Base-by-base conservation (phyloP, 1,140 invertebrate species). In the Danaus melanippus region DNA sequence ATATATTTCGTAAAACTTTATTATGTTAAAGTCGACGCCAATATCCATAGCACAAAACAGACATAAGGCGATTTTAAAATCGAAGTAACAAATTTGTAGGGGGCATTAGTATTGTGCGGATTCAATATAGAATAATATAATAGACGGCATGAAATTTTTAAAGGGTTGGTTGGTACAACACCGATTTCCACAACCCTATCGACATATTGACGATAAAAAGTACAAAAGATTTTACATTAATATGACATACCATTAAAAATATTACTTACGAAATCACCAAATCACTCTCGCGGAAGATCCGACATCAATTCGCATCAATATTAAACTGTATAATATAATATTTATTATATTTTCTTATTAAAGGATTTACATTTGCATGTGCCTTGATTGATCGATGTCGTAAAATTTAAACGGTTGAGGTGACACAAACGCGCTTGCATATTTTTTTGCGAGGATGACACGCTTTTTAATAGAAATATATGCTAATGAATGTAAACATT, bases 401-500 rank as follows among this genome's bases (percentile, higher is more conserved):
- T 81, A 81, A 80, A 79, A 76, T 64, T 63, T 67, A 65, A 63
- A 68, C 65, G 46, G 58, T 53, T 54, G 59, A 67, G 40, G 50
- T 45, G 61, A 56, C 62, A 71, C 52, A 64, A 12, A 55, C 48
- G 8, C 12, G n/a, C 62, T 41, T 60, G 53, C 57, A 58, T 64
- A 69, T 50, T 69, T 71, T 59, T 56, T 71, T 42, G 60, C 62
- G 49, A 58, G 48, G 58, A 71, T 83, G 79, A 83, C 79, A 78
- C 74, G 76, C 67, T 78, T 68, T 77, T 85, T 71, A 62, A 73
- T 80, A 71, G 62, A 69, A 75, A 65, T 71, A 67, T 84, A 86
- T 86, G 83, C 70, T 69, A 84, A 86, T 86, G 66, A 76, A 58
- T 41, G 70, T 84, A 84, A 84, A 86, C 76, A 86, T 74, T 75